These are phyloP conservation scores for Itoplectis maculator DNA, from an alignment of 2,888 invertebrate genomes.

Conservation along the genomic window DNA sequence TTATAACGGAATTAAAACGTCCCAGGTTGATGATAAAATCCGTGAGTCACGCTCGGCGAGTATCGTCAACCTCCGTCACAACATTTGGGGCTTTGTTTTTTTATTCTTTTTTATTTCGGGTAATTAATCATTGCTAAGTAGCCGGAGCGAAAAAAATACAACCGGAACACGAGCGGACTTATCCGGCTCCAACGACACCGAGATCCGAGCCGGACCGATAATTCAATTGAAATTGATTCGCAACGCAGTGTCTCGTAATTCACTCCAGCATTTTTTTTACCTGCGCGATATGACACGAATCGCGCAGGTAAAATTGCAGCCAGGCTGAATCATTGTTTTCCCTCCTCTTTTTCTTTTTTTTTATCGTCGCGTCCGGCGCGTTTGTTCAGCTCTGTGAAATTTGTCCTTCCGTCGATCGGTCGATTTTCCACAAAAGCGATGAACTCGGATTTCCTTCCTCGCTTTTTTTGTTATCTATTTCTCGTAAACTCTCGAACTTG, in stretches of 20 bases:
- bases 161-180: no score
- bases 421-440: background rate
- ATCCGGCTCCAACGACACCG: no score
- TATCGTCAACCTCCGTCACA: no score
- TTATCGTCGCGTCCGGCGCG: background rate
- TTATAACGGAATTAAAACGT: no score
- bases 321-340: conserved; percentile 33
- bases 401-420: background rate
- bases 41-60: no score
- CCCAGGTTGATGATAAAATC: no score
- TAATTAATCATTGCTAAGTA: conserved; percentile 4
- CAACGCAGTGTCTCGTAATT: background rate
- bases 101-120: no score
- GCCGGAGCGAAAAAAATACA: conserved; percentile 14
- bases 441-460: background rate
- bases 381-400: conserved; percentile 10
- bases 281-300: background rate
- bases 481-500: conserved; percentile 44
- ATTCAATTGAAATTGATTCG: conserved; percentile 25
- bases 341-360: conserved; percentile 10
- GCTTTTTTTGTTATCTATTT: conserved; percentile 12
- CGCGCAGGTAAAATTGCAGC: no score
- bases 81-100: no score
- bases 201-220: conserved; percentile 6
- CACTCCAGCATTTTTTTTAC: conserved; percentile 15